Evolutionary conservation across 2,113 vertebrate genomes (phyloP).

Genomic region (Xenus cinereus): DNA sequence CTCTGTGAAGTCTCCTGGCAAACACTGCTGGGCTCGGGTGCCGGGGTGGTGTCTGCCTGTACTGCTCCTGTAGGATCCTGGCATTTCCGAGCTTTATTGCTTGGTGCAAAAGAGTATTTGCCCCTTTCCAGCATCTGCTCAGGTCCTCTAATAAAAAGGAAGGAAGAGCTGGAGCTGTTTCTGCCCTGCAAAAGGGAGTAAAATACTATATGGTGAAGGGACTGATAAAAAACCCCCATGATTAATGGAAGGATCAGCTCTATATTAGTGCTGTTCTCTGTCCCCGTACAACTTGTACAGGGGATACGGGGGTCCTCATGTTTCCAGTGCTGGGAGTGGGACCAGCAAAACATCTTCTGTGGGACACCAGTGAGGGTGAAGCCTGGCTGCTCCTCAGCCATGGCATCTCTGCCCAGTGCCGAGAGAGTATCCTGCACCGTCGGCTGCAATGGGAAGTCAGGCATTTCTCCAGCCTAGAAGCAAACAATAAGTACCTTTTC

Average conservation of each 20-base stretch:
- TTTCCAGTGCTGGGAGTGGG: not conserved
- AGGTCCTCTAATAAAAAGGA: not conserved
- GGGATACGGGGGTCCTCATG: accelerated
- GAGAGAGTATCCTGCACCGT: not conserved
- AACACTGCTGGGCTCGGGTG: not conserved
- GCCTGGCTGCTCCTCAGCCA: not conserved
- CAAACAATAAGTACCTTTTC: not conserved
- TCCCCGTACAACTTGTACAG: accelerated
- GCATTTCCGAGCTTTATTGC: accelerated
- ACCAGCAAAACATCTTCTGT: not conserved
- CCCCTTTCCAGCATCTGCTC: not conserved
- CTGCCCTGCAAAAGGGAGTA: not conserved
- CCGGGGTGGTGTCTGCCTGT: not conserved
- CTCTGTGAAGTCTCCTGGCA: not conserved
- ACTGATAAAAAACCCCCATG: too few species aligned
- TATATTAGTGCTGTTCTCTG: accelerated
- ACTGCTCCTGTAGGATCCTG: accelerated
- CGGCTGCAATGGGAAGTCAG: not conserved
- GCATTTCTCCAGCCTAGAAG: not conserved
- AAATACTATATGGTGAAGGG: accelerated
- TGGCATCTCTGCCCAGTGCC: not conserved
- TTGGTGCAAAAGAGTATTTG: not conserved
- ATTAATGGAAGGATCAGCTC: not conserved
- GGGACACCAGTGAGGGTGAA: not conserved
- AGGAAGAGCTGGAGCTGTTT: not conserved